Percentiles rank a stretch among this genome's conserved stretches.
Evolutionary conservation across 2,113 vertebrate species (phyloP).

Genomic region (Calidris pugnax): DNA sequence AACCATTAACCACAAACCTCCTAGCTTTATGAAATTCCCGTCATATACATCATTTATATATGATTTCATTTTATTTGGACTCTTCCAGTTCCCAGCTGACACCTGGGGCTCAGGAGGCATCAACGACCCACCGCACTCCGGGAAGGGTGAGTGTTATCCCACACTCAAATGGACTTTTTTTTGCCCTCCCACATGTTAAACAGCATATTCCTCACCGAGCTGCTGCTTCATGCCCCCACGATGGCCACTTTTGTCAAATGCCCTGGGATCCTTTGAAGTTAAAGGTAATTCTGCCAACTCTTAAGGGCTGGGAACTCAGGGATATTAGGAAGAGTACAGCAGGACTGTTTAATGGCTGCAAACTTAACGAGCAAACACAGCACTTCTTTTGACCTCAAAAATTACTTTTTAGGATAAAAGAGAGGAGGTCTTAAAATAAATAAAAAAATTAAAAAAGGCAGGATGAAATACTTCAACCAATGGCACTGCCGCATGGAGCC

Average conservation of each 20-base stretch:
- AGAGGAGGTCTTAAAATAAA: not conserved
- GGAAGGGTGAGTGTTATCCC: not conserved
- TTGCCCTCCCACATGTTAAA: not conserved
- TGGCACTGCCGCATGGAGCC: not conserved
- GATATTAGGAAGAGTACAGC: not conserved
- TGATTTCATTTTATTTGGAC: not conserved
- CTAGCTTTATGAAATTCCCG: not conserved
- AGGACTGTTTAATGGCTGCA: not conserved
- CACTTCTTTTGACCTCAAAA: conserved; percentile 48
- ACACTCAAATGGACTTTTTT: not conserved
- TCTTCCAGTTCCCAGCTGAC: not conserved
- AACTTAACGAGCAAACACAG: not conserved
- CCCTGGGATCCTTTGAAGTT: not conserved
- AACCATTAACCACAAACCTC: not conserved
- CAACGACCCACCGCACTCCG: too few species aligned
- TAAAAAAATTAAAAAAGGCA: not conserved
- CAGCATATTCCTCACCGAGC: rapidly evolving
- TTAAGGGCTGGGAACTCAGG: not conserved
- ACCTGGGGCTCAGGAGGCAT: not conserved
- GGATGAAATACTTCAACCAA: not conserved
- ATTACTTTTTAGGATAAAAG: conserved; percentile 11
- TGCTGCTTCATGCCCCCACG: rapidly evolving
- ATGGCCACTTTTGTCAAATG: not conserved
- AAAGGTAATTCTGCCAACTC: not conserved
- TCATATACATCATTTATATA: not conserved